Conservation (phyloP, 2,888 invertebrate species). For the Acrobasis consociella region DNA sequence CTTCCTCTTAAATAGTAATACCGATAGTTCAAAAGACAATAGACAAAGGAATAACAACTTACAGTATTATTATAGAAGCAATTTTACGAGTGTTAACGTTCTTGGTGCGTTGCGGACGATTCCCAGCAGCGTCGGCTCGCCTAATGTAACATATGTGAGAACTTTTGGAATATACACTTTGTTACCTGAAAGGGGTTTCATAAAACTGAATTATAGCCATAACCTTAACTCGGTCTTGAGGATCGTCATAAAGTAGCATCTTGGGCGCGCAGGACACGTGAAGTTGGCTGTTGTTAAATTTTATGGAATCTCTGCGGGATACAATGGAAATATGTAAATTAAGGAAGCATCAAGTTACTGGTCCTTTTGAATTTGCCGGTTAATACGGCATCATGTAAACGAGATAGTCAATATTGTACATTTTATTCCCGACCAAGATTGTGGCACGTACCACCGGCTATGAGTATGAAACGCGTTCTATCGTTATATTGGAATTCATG, state of each 20-base stretch:
- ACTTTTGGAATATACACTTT: conserved; percentile 72
- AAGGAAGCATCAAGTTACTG: conserved; percentile 49
- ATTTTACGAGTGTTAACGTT: conserved; percentile 33
- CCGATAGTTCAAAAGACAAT: conserved; percentile 39
- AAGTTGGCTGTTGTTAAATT: conserved; percentile 73
- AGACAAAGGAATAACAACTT: conserved; percentile 53
- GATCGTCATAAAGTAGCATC: conserved; percentile 77
- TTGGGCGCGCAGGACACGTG: conserved; percentile 72
- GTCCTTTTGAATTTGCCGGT: conserved; percentile 50
- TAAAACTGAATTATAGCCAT: conserved; percentile 80
- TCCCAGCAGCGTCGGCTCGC: conserved; percentile 32
- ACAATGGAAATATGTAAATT: conserved; percentile 77
- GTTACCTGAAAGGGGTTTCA: conserved; percentile 79
- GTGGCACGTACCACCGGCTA: conserved; percentile 39
- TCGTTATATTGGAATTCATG: conserved; percentile 62
- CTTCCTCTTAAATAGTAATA: conserved; percentile 17
- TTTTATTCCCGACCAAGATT: conserved; percentile 47
- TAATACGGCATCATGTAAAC: conserved; percentile 42
- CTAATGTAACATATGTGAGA: conserved; percentile 64
- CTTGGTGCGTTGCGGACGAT: conserved; percentile 20
- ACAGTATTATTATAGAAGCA: conserved; percentile 36
- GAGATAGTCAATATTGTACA: conserved; percentile 39
- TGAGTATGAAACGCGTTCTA: conserved; percentile 39
- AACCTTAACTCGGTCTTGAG: conserved; percentile 76
- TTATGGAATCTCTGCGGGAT: conserved; percentile 70